Evolutionary conservation across 2,113 vertebrate species (phyloP), one percentile per base, ranked within the genome.

Genomic region (Paedocypris sp.): DNA sequence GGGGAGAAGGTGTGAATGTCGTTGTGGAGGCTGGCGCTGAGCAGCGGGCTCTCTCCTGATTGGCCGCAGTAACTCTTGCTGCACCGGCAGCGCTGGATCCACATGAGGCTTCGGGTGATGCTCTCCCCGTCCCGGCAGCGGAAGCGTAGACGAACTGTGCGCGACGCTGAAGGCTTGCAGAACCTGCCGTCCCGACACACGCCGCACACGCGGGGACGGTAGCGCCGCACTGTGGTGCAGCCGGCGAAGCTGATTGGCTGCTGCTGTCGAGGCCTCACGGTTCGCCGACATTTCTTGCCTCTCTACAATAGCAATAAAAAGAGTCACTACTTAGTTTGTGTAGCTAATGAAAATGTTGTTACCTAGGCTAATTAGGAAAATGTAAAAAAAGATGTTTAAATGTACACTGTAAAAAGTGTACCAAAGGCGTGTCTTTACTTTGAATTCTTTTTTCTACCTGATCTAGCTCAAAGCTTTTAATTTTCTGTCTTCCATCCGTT

Each of bases 1-100:
- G 6, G 49, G n/a, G 53, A 71, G 69, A 85, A 86, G 62, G 67
- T 85, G 74, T 87, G 84, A 67, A 86, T 80, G 76, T 87, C 85
- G 2, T 84, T 84, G 78, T 84, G 74, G 38, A 86, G 75, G 67
- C 67, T 78, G 64, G 85, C 5, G 1, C 66, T 70, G 4, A 78
- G 74, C 3, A 54, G 48, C 3, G 74, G 62, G 22, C 53, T 11
- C 25, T 53, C 29, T 4, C 3, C 11, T 19, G n/a, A 16, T 29
- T 18, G 8, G 4, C 18, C 4, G 53, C 66, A 59, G 12, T 75
- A 81, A 52, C 52, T 70, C 8, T 25, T 41, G 1, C 18, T 60
- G 69, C 86, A 87, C 62, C 50, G 75, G 72, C 85, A 87, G 63
- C 66, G 77, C 48, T 78, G 75, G 47, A 85, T 80, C 83, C 79